Base-by-base conservation (phyloP, 1,140 invertebrate genomes). In the Yoshiicerus persimilis region DNA sequence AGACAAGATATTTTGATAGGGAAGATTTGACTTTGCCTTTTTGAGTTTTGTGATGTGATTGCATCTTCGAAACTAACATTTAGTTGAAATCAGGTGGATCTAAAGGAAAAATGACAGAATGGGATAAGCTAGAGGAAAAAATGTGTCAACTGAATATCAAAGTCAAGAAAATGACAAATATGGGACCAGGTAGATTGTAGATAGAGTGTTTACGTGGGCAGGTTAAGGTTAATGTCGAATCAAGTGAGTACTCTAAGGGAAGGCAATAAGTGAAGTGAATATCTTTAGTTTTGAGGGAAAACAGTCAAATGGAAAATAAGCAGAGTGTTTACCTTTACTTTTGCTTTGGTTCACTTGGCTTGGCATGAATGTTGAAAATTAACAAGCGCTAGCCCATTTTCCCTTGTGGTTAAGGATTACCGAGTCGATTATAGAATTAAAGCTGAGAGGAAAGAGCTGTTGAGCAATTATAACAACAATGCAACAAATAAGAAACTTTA, bases 381-480 rank as follows among this genome's bases (percentile, higher is more conserved):
- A n/a, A n/a, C n/a, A n/a, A n/a, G n/a, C n/a, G n/a, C n/a, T 25
- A 30, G 70, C 34, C 34, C 32, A 36, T 80, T 80, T 80, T 32
- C 34, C 34, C 75, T 38, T 80, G 34, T 80, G 75, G 75, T 80
- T 36, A 0, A 23, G 75, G 34, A 80, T 80, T 80, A 80, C n/a
- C n/a, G n/a, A n/a, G 32, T 36, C 20, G 75, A 80, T 80, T 80
- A 80, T n/a, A 56, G 47, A 80, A 80, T 80, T 80, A 80, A 32
- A 80, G 75, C 30, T 32, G 75, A 36, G n/a, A 36, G 20, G 75
- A 38, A 32, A 34, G 47, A 36, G 32, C 66, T 80, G 32, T 38
- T 38, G 75, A 80, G 32, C 75, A 80, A 80, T 80, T 80, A 38
- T 36, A 80, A 80, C 75, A 80, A 34, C 75, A 80, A 80, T 80